Percentiles rank a stretch among this genome's conserved stretches.
Evolutionary conservation across 2,113 vertebrate species (phyloP).

Genomic region (Procavia capensis): DNA sequence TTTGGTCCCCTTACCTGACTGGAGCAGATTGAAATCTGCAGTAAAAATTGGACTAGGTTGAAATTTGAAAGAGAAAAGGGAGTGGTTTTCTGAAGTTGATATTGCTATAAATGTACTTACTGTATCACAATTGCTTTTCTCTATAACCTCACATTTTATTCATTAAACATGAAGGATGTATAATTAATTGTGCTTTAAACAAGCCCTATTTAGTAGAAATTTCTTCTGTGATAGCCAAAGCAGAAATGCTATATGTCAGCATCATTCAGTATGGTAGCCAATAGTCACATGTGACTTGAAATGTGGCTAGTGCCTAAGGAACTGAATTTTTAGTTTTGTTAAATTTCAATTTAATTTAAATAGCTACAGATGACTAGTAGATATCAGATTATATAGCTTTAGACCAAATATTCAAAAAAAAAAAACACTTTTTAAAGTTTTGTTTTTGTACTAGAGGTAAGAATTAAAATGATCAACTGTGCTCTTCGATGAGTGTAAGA

Average conservation of each 20-base stretch:
- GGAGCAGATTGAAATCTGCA: neutral
- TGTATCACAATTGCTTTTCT: neutral
- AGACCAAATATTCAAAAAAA: constrained; percentile 24
- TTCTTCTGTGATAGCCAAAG: neutral
- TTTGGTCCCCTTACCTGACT: neutral
- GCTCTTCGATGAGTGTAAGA: constrained; percentile 1
- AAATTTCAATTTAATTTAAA: constrained; percentile 25
- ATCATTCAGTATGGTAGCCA: neutral
- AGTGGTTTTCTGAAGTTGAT: constrained; percentile 5
- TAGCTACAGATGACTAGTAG: neutral
- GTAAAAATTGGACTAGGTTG: neutral
- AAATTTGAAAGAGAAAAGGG: neutral
- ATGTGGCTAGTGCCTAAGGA: neutral
- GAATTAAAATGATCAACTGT: constrained; percentile 40
- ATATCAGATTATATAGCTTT: neutral
- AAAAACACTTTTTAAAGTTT: neutral
- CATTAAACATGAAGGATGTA: neutral
- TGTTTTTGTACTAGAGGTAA: neutral
- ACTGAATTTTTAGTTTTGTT: constrained; percentile 9
- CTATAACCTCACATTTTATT: neutral
- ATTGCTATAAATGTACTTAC: neutral
- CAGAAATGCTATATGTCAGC: neutral
- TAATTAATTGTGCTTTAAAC: neutral
- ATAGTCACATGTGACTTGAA: neutral
- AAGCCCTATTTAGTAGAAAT: neutral